Percentiles rank a stretch among this genome's conserved stretches.
These are phyloP conservation scores for Ovibos moschatus DNA, from an alignment of 2,113 vertebrate species.

Conservation along the genomic window DNA sequence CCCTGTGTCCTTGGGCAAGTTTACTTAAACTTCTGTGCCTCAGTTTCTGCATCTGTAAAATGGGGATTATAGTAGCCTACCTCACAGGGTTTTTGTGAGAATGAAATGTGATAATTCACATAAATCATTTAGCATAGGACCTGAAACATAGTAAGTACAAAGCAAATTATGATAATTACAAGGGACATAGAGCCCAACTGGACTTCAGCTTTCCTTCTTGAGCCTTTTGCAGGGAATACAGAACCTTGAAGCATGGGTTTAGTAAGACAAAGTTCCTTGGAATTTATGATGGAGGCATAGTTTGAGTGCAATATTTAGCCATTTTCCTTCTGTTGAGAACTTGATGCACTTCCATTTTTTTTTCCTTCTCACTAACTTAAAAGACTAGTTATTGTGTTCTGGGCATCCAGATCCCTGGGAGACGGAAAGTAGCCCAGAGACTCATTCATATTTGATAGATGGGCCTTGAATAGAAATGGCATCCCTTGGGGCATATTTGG, in stretches of 20 bases:
- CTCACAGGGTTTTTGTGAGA: not conserved
- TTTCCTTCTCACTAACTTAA: not conserved
- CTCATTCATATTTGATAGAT: not conserved
- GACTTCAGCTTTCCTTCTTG: not conserved
- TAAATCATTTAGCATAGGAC: not conserved
- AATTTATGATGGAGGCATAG: not conserved
- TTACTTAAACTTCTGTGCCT: not conserved
- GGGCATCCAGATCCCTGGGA: not conserved
- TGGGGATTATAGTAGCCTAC: not conserved
- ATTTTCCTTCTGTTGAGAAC: not conserved
- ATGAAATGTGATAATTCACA: not conserved
- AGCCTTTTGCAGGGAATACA: not conserved
- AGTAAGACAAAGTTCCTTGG: not conserved
- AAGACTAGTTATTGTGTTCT: not conserved
- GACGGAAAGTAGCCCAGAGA: not conserved
- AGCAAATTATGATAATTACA: not conserved
- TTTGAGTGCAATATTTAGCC: not conserved
- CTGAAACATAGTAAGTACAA: not conserved
- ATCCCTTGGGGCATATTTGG: not conserved
- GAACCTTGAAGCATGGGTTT: not conserved
- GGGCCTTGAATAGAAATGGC: not conserved
- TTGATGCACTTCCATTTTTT: not conserved
- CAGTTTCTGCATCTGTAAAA: conserved; percentile 7
- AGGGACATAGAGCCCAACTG: not conserved
- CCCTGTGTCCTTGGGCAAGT: not conserved